Percentiles rank a stretch among this genome's conserved stretches.
Evolutionary conservation across 2,113 vertebrate species (phyloP).

Genomic region (Coptodon rendalli): DNA sequence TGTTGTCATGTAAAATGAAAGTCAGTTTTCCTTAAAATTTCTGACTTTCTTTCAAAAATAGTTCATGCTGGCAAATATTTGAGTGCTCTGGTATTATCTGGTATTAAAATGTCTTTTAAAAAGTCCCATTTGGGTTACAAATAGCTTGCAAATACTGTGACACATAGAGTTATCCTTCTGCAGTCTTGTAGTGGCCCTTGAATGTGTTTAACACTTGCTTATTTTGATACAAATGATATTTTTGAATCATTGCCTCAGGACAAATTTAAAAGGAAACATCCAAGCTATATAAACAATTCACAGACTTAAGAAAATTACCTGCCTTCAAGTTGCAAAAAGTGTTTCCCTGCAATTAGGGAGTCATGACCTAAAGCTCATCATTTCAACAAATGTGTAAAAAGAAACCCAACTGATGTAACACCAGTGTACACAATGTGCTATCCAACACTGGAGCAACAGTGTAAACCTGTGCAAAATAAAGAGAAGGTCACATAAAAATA

Average conservation of each 20-base stretch:
- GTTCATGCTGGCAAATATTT: background rate
- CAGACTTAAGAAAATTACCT: background rate
- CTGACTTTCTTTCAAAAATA: background rate
- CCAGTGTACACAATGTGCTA: background rate
- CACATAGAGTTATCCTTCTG: background rate
- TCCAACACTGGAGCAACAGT: background rate
- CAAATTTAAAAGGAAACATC: constrained; percentile 1
- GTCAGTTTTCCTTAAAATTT: background rate
- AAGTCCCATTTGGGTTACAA: background rate
- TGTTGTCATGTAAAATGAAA: background rate
- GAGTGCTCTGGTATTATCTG: background rate
- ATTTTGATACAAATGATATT: background rate
- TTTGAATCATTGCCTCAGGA: background rate
- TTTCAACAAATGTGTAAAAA: background rate
- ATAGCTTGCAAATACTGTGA: background rate
- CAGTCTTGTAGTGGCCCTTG: background rate
- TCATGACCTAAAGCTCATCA: background rate
- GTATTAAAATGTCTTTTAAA: background rate
- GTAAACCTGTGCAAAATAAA: background rate
- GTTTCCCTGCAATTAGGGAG: background rate
- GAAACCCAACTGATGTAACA: background rate
- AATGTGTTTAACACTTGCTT: background rate
- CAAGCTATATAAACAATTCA: constrained; percentile 7
- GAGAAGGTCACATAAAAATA: background rate
- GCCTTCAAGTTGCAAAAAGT: background rate